Conservation (phyloP, 2,113 vertebrate species). For the Glaucidium brasilianum region DNA sequence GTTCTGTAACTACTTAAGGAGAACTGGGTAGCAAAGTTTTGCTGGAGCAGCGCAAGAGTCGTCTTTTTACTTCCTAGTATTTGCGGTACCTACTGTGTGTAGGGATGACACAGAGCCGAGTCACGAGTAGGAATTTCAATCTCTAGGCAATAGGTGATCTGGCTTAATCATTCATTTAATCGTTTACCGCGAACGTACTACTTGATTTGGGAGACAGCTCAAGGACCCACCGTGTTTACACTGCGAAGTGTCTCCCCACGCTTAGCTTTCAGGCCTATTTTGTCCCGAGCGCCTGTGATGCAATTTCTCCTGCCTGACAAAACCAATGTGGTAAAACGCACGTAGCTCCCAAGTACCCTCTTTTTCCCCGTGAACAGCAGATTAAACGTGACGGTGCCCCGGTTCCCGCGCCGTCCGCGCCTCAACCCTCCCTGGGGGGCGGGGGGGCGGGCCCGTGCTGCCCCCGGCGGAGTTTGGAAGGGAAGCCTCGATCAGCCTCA, state of each 20-base stretch:
- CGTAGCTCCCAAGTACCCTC: fast-evolving
- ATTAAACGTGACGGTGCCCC: too few relatives aligned
- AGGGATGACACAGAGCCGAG: neutral
- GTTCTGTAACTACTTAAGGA: fast-evolving
- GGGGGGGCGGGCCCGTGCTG: fast-evolving
- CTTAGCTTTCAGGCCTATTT: neutral
- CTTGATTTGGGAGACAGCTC: neutral
- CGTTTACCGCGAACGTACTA: neutral
- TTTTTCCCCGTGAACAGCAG: too few relatives aligned
- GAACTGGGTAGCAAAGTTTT: neutral
- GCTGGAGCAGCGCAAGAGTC: too few relatives aligned
- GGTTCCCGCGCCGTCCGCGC: neutral
- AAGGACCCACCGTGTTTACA: fast-evolving
- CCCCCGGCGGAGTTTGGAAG: fast-evolving
- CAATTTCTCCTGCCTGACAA: neutral
- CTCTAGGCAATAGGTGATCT: neutral
- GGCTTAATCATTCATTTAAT: neutral
- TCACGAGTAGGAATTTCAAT: neutral
- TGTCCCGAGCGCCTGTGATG: too few relatives aligned
- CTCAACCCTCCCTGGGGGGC: fast-evolving
- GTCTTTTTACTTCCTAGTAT: neutral
- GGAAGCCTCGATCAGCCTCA: neutral
- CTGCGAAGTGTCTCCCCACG: fast-evolving
- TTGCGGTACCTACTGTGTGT: neutral
- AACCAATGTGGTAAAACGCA: neutral